Conservation (phyloP, 2,888 invertebrate species). For the Apotomis capreana region DNA sequence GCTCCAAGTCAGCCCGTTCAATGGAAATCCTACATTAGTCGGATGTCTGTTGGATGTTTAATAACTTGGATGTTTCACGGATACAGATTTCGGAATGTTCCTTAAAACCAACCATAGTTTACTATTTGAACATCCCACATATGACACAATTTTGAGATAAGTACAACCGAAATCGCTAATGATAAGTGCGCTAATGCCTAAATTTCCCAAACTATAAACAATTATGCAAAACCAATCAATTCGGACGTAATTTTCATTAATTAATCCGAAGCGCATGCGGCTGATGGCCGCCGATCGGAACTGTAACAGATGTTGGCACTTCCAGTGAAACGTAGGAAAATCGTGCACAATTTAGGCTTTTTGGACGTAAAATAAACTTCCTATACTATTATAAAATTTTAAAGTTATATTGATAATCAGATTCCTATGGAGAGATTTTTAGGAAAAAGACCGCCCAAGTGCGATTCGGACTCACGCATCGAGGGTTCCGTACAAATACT, state of each 20-base stretch:
- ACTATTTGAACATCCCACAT: neutral
- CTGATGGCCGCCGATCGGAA: conserved; percentile 67
- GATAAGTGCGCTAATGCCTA: neutral
- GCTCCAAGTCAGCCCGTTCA: no score
- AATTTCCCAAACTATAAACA: conserved; percentile 42
- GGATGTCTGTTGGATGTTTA: no score
- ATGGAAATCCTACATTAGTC: no score
- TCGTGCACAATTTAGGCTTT: neutral
- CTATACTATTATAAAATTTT: no score
- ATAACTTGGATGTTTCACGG: no score
- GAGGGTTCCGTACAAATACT: no score
- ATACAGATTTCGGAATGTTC: no score
- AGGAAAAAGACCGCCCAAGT: no score
- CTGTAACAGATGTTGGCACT: conserved; percentile 65
- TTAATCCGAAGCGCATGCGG: conserved; percentile 73
- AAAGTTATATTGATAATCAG: no score
- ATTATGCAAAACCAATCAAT: conserved; percentile 69
- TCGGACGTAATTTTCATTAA: conserved; percentile 77
- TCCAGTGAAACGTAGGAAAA: conserved; percentile 25
- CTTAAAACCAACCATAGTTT: no score
- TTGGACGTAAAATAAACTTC: neutral
- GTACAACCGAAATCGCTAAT: neutral
- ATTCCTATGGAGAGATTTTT: no score
- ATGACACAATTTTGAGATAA: neutral
- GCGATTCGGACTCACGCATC: no score